Evolutionary conservation across 2,888 invertebrate species (phyloP).

Genomic region (Drosophila aldrichi): DNA sequence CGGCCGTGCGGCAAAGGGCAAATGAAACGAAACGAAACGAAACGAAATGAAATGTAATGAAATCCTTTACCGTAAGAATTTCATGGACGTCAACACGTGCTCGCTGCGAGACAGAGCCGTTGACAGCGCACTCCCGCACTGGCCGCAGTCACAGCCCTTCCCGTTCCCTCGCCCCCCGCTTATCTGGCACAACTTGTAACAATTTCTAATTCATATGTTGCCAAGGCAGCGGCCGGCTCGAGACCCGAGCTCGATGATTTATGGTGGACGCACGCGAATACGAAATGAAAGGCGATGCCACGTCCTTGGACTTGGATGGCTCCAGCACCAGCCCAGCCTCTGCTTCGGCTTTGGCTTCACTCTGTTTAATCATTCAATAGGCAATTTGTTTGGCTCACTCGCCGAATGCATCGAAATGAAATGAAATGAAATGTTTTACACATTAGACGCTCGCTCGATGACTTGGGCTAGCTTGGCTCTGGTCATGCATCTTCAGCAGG

Average conservation of each 20-base stretch:
- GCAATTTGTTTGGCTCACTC: constrained; percentile 71
- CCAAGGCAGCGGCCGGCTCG: constrained; percentile 27
- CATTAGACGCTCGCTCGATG: constrained; percentile 43
- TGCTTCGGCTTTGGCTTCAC: background rate
- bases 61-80: constrained; percentile 82
- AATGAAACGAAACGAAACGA: constrained; percentile 56
- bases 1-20: constrained; percentile 57
- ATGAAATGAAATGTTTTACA: constrained; percentile 73
- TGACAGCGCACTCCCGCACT: constrained; percentile 50
- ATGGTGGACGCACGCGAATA: constrained; percentile 69
- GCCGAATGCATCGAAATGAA: constrained; percentile 49
- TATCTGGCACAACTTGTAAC: constrained; percentile 48
- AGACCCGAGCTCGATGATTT: constrained; percentile 61
- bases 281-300: constrained; percentile 58
- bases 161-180: background rate
- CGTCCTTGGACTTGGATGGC: constrained; percentile 30
- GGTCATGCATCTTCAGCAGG: constrained; percentile 39
- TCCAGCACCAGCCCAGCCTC: background rate
- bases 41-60: constrained; percentile 62
- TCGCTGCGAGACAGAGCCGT: constrained; percentile 53
- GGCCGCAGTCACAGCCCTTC: too few species aligned
- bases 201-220: constrained; percentile 80
- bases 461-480: background rate
- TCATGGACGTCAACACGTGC: constrained; percentile 81
- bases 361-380: constrained; percentile 79